Evolutionary conservation across 2,888 invertebrate species (phyloP).

Genomic region (Caenorhabditis sulstoni): DNA sequence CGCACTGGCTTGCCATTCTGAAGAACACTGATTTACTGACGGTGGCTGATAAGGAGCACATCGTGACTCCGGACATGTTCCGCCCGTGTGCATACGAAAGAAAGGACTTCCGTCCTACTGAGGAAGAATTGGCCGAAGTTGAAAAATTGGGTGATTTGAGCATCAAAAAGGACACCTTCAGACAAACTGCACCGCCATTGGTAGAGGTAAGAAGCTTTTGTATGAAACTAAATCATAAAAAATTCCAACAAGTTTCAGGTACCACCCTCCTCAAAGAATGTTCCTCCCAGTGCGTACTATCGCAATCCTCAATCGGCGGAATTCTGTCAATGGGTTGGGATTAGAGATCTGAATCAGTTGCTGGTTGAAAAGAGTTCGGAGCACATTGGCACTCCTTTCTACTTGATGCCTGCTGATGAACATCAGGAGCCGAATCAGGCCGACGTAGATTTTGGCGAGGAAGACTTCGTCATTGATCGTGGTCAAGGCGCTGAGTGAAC

Average conservation of each 20-base stretch:
- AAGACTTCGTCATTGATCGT: constrained; percentile 66
- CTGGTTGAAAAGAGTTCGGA: constrained; percentile 59
- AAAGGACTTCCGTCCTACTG: constrained; percentile 72
- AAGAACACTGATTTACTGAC: constrained; percentile 86
- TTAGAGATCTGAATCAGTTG: constrained; percentile 74
- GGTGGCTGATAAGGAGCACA: constrained; percentile 27
- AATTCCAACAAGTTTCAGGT: no score
- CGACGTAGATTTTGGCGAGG: constrained; percentile 66
- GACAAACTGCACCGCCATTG: constrained; percentile 86
- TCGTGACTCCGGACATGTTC: constrained; percentile 30
- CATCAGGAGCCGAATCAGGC: constrained; percentile 29
- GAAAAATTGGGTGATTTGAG: constrained; percentile 84
- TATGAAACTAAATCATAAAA: no score
- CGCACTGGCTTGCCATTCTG: constrained; percentile 94
- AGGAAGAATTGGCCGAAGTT: constrained; percentile 84
- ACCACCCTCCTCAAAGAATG: no score
- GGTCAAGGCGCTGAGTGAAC: not conserved
- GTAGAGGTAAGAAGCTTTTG: constrained; percentile 13
- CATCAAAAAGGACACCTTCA: constrained; percentile 88
- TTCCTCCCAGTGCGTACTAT: constrained; percentile 55
- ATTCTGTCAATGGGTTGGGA: constrained; percentile 76
- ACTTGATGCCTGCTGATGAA: constrained; percentile 43
- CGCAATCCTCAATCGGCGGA: constrained; percentile 76
- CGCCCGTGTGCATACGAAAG: constrained; percentile 54
- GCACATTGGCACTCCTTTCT: constrained; percentile 60